phyloP scores from a whole-genome alignment of 2,797 vertebrate genomes.

The Sphenodon punctatus region DNA sequence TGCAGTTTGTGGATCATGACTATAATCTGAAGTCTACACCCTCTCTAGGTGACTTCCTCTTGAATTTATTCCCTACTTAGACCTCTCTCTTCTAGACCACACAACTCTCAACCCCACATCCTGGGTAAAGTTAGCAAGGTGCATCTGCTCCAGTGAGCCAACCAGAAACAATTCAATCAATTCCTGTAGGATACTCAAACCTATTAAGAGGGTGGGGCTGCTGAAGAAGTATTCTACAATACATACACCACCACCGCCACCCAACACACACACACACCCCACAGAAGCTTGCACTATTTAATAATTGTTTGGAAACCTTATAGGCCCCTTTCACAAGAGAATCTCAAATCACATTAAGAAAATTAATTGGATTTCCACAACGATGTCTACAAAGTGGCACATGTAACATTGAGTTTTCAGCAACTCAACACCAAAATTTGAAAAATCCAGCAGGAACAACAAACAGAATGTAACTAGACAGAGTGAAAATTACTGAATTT shows the following conservation, averaged over 20 bases:
- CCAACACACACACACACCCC: too few species aligned
- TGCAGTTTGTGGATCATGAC: too few species aligned
- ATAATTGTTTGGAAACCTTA: background rate
- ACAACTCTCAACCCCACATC: background rate
- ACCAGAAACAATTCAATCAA: background rate
- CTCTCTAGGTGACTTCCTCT: background rate
- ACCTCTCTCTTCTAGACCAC: background rate
- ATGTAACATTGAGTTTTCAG: background rate
- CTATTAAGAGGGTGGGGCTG: background rate
- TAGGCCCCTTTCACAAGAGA: background rate
- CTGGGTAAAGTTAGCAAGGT: background rate
- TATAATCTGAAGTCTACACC: too few species aligned
- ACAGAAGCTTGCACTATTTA: too few species aligned
- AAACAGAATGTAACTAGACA: background rate
- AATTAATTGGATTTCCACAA: background rate
- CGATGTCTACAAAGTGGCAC: background rate
- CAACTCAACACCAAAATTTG: background rate
- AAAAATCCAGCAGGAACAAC: background rate
- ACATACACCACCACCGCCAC: too few species aligned
- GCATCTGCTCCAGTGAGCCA: background rate
- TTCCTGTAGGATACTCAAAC: background rate
- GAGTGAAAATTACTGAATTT: background rate
- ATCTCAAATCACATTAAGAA: background rate
- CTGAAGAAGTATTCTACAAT: background rate
- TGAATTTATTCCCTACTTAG: background rate